Percentiles rank a stretch among this genome's conserved stretches.
These are phyloP conservation scores for Koerneria pararmatus DNA, from an alignment of 2,888 invertebrate genomes.

Conservation along the genomic window DNA sequence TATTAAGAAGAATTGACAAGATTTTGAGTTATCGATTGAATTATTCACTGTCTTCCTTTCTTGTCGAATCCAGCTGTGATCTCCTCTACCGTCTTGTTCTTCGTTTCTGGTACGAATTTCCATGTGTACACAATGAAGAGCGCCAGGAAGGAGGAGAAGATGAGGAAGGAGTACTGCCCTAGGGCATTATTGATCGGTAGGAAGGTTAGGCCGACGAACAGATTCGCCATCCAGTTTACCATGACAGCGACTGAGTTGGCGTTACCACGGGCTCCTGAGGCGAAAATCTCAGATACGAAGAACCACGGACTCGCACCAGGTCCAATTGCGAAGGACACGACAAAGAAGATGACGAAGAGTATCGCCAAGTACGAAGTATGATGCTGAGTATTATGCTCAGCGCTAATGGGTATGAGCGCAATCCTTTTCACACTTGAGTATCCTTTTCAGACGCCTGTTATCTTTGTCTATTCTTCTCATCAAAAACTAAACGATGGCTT, in stretches of 20 bases:
- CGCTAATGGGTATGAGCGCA: too few species aligned
- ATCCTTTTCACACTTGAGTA: not conserved
- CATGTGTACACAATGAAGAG: constrained; percentile 98
- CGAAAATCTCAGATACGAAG: constrained; percentile 81
- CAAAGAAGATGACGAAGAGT: constrained; percentile 74
- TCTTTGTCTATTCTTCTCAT: not conserved
- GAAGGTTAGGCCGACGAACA: constrained; percentile 77
- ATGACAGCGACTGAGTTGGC: constrained; percentile 79
- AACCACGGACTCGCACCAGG: constrained; percentile 90
- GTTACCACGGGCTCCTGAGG: constrained; percentile 76
- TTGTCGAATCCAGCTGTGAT: constrained; percentile 28
- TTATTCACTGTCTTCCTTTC: not conserved
- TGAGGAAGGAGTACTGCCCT: constrained; percentile 92
- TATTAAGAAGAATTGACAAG: too few species aligned
- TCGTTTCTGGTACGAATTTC: constrained; percentile 91
- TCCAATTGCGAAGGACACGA: constrained; percentile 84
- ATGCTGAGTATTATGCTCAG: not conserved
- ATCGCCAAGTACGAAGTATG: constrained; percentile 72
- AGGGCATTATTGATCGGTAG: constrained; percentile 64
- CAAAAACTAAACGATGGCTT: not conserved
- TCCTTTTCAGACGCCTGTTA: not conserved
- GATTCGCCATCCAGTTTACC: constrained; percentile 82
- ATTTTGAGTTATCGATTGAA: too few species aligned
- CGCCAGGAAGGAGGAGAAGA: constrained; percentile 92
- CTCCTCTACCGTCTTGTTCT: constrained; percentile 51